Evolutionary conservation across 2,797 vertebrate genomes (phyloP), one percentile per base, ranked within the genome.

Genomic region (Pangasius krempfi): DNA sequence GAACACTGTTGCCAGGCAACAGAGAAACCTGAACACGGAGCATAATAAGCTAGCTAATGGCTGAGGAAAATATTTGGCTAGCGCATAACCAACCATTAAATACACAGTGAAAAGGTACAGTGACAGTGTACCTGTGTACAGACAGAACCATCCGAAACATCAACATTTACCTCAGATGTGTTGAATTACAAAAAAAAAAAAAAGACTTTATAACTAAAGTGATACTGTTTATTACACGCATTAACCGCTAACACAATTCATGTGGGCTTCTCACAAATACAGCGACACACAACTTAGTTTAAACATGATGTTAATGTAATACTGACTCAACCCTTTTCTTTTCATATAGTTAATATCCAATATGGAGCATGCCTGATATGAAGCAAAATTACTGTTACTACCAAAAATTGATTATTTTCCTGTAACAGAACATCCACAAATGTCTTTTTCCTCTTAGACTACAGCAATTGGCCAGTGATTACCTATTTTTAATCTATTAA

Each of bases 1-100:
- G 64, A 66, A 30, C n/a, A 66, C 64, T 66, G 64, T 66, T 66
- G 64, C 64, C 30, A 66, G n/a, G 64, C 62, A 66, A 66, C 62
- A 66, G 62, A 10, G 62, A 30, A 66, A n/a, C 27, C 62, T 66
- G 62, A 66, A 30, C 4, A 13, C 2, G 27, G 25, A n/a, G 62
- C 62, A 66, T 30, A 66, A 66, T n/a, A 66, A n/a, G n/a, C 27
- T 66, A 66, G 62, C 64, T 30, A 14, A 30, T 66, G 64, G n/a
- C n/a, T 66, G 64, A 66, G 12, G 12, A 64, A 4, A 66, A 66
- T 70, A 7, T 70, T 37, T 30, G 10, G 22, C 40, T 44, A 75
- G 72, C 72, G 13, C 40, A 47, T 75, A 25, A 75, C 0, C 37
- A 73, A 75, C 0, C 37, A 44, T 40, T 73, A 9, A 72, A 72